Conservation (phyloP, 92 coral and sea anemone genomes). For the Plumapathes pennacea region DNA sequence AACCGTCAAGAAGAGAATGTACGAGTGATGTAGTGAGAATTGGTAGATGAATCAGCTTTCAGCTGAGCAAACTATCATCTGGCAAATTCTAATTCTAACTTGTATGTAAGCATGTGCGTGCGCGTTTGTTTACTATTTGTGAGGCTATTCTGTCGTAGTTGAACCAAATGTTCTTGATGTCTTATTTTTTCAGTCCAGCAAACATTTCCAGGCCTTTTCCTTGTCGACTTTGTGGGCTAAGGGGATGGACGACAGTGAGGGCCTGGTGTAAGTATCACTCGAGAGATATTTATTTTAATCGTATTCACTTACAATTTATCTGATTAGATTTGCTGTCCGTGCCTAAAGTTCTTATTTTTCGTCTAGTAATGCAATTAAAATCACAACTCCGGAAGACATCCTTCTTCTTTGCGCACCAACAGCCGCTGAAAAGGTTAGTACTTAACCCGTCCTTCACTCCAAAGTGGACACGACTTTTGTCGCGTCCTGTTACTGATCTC, state of each 20-base stretch:
- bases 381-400: slow-evolving; percentile 87
- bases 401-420: slow-evolving; percentile 81
- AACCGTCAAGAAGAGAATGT: too few species aligned
- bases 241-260: slow-evolving; percentile 72
- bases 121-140: too few species aligned
- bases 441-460: not conserved
- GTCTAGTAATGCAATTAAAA: slow-evolving; percentile 74
- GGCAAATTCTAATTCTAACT: too few species aligned
- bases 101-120: too few species aligned
- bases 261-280: slow-evolving; percentile 57
- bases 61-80: too few species aligned
- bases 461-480: not conserved
- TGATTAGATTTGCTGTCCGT: not conserved
- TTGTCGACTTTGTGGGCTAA: slow-evolving; percentile 97
- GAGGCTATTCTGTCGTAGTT: too few species aligned
- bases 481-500: not conserved
- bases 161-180: too few species aligned
- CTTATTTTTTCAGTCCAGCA: slow-evolving; percentile 62
- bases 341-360: not conserved
- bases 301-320: too few species aligned
- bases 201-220: slow-evolving; percentile 76
- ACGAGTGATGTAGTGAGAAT: too few species aligned
- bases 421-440: slow-evolving; percentile 74
- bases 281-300: too few species aligned
- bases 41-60: too few species aligned